phyloP scores from a whole-genome alignment of 2,888 invertebrate species.

The Xylocampa areola region DNA sequence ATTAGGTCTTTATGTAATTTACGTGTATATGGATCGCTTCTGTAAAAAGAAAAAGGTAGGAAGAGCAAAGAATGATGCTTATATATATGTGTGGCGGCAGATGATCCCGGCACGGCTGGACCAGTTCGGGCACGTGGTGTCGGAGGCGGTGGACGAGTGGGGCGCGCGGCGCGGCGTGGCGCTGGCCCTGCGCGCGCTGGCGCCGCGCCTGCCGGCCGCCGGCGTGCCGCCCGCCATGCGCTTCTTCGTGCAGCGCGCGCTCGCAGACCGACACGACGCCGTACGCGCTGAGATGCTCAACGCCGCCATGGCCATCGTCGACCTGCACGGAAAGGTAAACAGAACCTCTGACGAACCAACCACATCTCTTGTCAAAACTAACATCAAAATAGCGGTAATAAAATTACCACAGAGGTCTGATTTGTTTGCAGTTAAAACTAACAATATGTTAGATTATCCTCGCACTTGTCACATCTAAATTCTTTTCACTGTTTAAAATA shows the following conservation, averaged over 20 bases:
- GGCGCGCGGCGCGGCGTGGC: slow-evolving; percentile 96
- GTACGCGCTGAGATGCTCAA: slow-evolving; percentile 97
- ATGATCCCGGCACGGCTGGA: slow-evolving; percentile 96
- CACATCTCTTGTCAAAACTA: too few species aligned
- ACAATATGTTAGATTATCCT: too few species aligned
- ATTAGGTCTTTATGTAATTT: too few species aligned
- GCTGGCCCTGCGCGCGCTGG: slow-evolving; percentile 94
- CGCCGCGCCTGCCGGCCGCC: slow-evolving; percentile 91
- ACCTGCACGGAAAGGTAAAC: slow-evolving; percentile 96
- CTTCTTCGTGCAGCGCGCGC: slow-evolving; percentile 95
- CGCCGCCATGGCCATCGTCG: slow-evolving; percentile 97
- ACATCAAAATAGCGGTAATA: too few species aligned
- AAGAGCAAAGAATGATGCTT: too few species aligned
- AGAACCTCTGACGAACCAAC: not conserved
- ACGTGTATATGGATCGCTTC: too few species aligned
- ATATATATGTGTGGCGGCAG: slow-evolving; percentile 65
- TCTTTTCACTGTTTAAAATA: not conserved
- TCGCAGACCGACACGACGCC: slow-evolving; percentile 95
- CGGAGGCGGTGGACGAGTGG: slow-evolving; percentile 97
- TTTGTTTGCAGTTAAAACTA: too few species aligned
- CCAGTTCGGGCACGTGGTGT: slow-evolving; percentile 96
- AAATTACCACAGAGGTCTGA: too few species aligned
- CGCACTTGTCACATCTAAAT: not conserved
- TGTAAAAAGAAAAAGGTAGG: too few species aligned
- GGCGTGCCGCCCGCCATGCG: slow-evolving; percentile 93